These are phyloP conservation scores for Phocides pigmalion DNA, from an alignment of 1,140 invertebrate genomes.

Conservation along the genomic window DNA sequence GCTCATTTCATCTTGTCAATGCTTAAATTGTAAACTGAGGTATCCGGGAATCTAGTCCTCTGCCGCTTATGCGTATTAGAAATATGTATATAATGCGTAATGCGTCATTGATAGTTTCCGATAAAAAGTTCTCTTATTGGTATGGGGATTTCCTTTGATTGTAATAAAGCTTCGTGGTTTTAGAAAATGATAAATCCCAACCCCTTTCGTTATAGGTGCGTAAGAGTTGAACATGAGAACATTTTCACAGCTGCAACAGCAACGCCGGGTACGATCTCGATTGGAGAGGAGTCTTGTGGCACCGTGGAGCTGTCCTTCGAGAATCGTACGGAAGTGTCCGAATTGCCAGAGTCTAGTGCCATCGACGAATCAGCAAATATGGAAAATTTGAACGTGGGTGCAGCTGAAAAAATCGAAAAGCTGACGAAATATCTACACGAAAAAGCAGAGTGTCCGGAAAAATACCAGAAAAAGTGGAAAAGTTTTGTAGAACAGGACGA, in stretches of 20 bases:
- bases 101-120: too few relatives aligned
- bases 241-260: conserved; percentile 75
- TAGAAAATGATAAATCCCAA: neutral
- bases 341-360: conserved; percentile 45
- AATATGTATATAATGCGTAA: too few relatives aligned
- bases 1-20: too few relatives aligned
- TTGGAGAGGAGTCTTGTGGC: conserved; percentile 43
- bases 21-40: too few relatives aligned
- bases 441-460: conserved; percentile 37
- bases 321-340: conserved; percentile 57
- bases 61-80: too few relatives aligned
- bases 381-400: conserved; percentile 43
- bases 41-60: too few relatives aligned
- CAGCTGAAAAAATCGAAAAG: conserved; percentile 78
- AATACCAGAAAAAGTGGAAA: conserved; percentile 66
- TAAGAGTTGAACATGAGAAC: conserved; percentile 67
- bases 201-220: conserved; percentile 61
- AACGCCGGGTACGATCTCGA: conserved; percentile 46
- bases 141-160: too few relatives aligned
- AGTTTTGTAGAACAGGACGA: conserved; percentile 47
- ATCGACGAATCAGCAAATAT: conserved; percentile 53
- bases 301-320: conserved; percentile 57
- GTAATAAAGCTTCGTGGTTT: too few relatives aligned
- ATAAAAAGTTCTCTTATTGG: too few relatives aligned
- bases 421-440: conserved; percentile 72